Base-by-base conservation (phyloP, 2,888 invertebrate genomes). In the Cylloceria caligata region DNA sequence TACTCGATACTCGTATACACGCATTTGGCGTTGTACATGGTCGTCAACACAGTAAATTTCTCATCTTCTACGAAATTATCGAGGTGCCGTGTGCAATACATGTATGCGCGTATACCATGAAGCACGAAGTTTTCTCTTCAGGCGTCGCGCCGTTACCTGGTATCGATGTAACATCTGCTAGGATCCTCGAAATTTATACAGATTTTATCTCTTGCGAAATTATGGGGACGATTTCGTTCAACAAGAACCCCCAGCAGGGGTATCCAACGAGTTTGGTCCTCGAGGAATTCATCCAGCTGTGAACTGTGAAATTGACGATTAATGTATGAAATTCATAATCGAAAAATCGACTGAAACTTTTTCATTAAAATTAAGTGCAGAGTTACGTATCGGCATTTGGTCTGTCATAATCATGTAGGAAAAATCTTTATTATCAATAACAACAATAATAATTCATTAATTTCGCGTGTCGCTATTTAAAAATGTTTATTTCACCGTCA, bases 101-200 rank as follows among this genome's bases (percentile, higher is more conserved):
- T 60, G 72, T 16, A 27, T 55, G 55, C 27, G 27, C n/a, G n/a
- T n/a, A n/a, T 57, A 27, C n/a, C 57, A 27, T 0, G 55, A 27
- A 6, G 27, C 34, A 21, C 57, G 27, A 71, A 24, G 24, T 57
- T 71, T 64, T 57, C 69, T 42, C 69, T 71, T 71, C 42, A 57
- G 69, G 69, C 69, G 69, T 42, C 69, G 69, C 42, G 34, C 60
- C 9, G 60, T 36, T 60, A 57, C 55, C 36, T 13, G 55, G 30
- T 72, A 72, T 60, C 60, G 60, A 39, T 21, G 72, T 57, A 72
- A 72, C 72, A 72, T 45, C 72, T 72, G 72, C 60, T 45, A 72
- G 34, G 34, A 72, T 72, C 72, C 30, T 19, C 60, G 30, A 72
- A 72, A 72, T 72, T 72, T 72, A 72, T 72, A 72, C 72, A 72